Evolutionary conservation across 2,888 invertebrate genomes (phyloP), one percentile per base, ranked within the genome.

Genomic region (Danaus chrysippus): DNA sequence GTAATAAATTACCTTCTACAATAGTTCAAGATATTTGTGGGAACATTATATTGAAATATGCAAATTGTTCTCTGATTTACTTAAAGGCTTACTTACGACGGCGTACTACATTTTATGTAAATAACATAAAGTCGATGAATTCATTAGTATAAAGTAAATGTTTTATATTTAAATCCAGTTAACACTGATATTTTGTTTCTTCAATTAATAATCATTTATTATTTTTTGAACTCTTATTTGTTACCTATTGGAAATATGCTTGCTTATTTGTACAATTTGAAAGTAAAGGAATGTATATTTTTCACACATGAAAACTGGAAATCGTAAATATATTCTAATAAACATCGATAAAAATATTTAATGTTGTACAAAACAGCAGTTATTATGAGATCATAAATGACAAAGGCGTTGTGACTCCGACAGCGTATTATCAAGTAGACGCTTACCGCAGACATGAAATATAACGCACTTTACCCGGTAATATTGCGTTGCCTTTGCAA

Each of bases 401-500:
- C 52, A 52, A 53, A 56, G 17, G 34, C 23, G 19, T 43, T 46
- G 42, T 23, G 43, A 49, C 49, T 42, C 42, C 55, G 52, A 17
- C 54, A 62, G 56, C 59, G 58, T 81, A 78, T 81, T 83, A 84
- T 79, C 81, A 83, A 81, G 79, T 79, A 83, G 82, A 79, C 81
- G 76, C 73, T 75, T 75, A 78, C 75, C 83, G 78, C 82, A 76
- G 83, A 82, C 79, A 86, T 88, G 86, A 89, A 81, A 84, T 90
- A 89, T 84, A 81, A 80, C 84, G 84, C 83, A 87, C 87, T 88
- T 84, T 83, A 81, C 84, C 80, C 78, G 82, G 81, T 84, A 83
- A 87, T 87, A 90, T 88, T 86, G 83, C 87, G 84, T 82, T 84
- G 83, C 81, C 86, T 85, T 81, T 82, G 85, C 87, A 84, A 87